These are phyloP conservation scores for Perccottus glenii DNA, from an alignment of 2,113 vertebrate genomes.

Conservation along the genomic window DNA sequence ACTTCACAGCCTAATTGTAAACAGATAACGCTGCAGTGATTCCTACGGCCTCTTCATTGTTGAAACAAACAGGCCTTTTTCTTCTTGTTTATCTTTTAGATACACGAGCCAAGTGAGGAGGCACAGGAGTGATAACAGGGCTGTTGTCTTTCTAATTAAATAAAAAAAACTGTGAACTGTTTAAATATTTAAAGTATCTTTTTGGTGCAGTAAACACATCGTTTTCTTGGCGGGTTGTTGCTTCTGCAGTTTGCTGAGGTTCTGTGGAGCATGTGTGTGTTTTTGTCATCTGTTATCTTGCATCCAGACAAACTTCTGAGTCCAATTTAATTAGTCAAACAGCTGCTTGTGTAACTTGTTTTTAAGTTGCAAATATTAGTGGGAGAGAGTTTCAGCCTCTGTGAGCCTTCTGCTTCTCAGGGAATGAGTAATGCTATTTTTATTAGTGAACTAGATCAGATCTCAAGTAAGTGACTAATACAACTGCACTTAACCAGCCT, in stretches of 20 bases:
- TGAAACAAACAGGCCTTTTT: slow-evolving; percentile 1
- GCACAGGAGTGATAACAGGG: slow-evolving; percentile 41
- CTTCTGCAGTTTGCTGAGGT: slow-evolving; percentile 3
- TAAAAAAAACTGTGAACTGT: slow-evolving; percentile 1
- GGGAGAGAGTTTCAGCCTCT: slow-evolving; percentile 2
- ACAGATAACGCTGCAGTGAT: neutral
- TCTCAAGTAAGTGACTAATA: neutral
- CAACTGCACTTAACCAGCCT: neutral
- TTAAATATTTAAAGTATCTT: slow-evolving; percentile 53
- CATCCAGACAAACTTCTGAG: slow-evolving; percentile 7
- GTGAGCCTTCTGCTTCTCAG: slow-evolving; percentile 7
- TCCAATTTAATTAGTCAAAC: slow-evolving; percentile 15
- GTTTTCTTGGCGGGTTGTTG: neutral
- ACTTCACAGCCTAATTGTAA: neutral
- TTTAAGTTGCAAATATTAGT: slow-evolving; percentile 1
- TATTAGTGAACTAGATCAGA: neutral
- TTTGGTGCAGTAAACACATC: slow-evolving; percentile 8
- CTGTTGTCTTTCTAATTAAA: slow-evolving; percentile 60
- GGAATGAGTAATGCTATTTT: neutral
- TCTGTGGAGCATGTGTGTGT: slow-evolving; percentile 11
- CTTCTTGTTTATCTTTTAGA: slow-evolving; percentile 1
- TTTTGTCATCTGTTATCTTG: slow-evolving; percentile 13
- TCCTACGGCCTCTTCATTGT: neutral
- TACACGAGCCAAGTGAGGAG: slow-evolving; percentile 16
- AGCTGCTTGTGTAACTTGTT: slow-evolving; percentile 12